phyloP scores from a whole-genome alignment of 2,113 vertebrate species.

The Zosterops hypoxanthus region DNA sequence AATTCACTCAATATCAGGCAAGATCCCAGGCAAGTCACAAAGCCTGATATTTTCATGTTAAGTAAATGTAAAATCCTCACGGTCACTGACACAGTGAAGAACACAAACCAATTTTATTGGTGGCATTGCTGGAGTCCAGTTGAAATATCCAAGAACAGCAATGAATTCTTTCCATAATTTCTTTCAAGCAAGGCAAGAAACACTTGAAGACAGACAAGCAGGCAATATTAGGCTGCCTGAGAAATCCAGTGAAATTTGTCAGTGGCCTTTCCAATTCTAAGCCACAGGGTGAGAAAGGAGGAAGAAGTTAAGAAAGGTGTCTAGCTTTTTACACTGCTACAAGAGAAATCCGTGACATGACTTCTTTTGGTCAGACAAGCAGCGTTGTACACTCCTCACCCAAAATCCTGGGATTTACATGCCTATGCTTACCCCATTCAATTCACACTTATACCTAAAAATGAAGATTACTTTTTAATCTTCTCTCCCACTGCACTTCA shows the following conservation, averaged over 20 bases:
- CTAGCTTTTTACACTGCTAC: background rate
- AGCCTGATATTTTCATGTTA: background rate
- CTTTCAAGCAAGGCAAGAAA: background rate
- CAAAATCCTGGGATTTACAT: background rate
- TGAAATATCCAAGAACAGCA: background rate
- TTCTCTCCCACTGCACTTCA: background rate
- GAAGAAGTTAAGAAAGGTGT: background rate
- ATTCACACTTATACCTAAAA: background rate
- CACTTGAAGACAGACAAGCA: background rate
- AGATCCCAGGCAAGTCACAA: background rate
- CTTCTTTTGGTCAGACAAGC: background rate
- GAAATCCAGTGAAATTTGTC: background rate
- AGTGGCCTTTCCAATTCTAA: background rate
- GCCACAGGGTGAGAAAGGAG: background rate
- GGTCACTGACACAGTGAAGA: background rate
- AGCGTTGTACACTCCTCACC: background rate
- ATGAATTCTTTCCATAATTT: background rate
- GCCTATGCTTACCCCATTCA: background rate
- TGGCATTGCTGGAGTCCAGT: background rate
- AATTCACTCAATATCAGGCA: background rate
- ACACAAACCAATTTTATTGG: background rate
- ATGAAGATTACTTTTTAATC: background rate
- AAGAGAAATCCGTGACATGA: background rate
- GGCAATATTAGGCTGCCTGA: background rate
- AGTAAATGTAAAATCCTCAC: background rate